Evolutionary conservation across 1,140 invertebrate species (phyloP).

Genomic region (Dryas iulia): DNA sequence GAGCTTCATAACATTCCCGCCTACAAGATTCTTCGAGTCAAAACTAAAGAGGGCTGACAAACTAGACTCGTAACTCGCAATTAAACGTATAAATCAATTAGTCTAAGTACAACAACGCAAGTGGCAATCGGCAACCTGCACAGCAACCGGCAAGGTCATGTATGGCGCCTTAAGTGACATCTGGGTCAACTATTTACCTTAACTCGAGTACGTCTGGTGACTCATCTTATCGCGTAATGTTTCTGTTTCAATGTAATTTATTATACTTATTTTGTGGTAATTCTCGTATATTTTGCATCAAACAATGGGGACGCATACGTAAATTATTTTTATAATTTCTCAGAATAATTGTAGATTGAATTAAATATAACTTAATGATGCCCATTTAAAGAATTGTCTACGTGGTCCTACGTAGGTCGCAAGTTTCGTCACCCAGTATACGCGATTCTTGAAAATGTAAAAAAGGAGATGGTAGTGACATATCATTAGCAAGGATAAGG

Average conservation of each 20-base stretch:
- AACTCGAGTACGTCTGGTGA: slow-evolving; percentile 42
- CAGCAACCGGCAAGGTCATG: slow-evolving; percentile 19
- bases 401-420: too few relatives aligned
- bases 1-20: too few relatives aligned
- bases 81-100: neutral
- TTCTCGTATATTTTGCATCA: slow-evolving; percentile 5
- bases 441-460: too few relatives aligned
- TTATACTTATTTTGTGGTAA: slow-evolving; percentile 26
- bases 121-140: neutral
- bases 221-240: slow-evolving; percentile 37
- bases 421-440: too few relatives aligned
- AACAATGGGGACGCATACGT: neutral
- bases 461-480: too few relatives aligned
- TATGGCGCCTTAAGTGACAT: slow-evolving; percentile 38
- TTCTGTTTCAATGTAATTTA: slow-evolving; percentile 30
- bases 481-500: too few relatives aligned
- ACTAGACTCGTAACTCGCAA: neutral
- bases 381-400: too few relatives aligned
- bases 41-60: too few relatives aligned
- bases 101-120: neutral
- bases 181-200: slow-evolving; percentile 54
- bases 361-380: neutral
- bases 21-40: too few relatives aligned
- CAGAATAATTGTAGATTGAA: neutral
- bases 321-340: neutral